Percentiles rank a stretch among this genome's conserved stretches.
Conservation (phyloP, 2,113 vertebrate genomes). For the Ariopsis seemanni region DNA sequence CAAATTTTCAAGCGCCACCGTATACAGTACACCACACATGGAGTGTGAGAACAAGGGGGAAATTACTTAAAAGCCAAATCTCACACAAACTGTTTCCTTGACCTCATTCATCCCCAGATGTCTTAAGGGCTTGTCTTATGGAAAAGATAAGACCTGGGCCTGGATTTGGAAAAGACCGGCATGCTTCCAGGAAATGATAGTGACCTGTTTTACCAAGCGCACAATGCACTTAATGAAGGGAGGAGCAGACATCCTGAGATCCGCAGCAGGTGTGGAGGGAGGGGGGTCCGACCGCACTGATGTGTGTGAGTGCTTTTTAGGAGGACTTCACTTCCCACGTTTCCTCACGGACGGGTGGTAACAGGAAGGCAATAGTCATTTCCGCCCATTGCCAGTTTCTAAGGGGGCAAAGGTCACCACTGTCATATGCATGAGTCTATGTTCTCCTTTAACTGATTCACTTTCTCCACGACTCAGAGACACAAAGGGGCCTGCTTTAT, state of each 20-base stretch:
- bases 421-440: constrained; percentile 52
- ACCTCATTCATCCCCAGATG: not conserved
- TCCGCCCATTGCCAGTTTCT: constrained; percentile 56
- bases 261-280: constrained; percentile 60
- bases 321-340: constrained; percentile 64
- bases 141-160: constrained; percentile 1
- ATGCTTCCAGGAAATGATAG: constrained; percentile 25
- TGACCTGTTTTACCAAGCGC: constrained; percentile 30
- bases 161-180: not conserved
- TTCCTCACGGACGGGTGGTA: constrained; percentile 63
- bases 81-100: not conserved
- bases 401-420: constrained; percentile 61
- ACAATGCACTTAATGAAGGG: constrained; percentile 43
- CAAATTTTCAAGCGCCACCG: too few relatives aligned
- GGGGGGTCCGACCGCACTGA: constrained; percentile 4
- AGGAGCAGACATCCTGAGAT: constrained; percentile 55
- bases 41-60: not conserved
- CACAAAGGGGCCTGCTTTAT: not conserved
- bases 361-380: constrained; percentile 68
- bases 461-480: constrained; percentile 39
- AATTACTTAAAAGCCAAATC: not conserved
- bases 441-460: constrained; percentile 47
- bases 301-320: constrained; percentile 47
- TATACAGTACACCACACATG: not conserved
- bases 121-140: not conserved